A percentile compares a stretch with the other conserved stretches of the same genome.
phyloP scores from a whole-genome alignment of 1,140 invertebrate species.

The Halesus radiatus region DNA sequence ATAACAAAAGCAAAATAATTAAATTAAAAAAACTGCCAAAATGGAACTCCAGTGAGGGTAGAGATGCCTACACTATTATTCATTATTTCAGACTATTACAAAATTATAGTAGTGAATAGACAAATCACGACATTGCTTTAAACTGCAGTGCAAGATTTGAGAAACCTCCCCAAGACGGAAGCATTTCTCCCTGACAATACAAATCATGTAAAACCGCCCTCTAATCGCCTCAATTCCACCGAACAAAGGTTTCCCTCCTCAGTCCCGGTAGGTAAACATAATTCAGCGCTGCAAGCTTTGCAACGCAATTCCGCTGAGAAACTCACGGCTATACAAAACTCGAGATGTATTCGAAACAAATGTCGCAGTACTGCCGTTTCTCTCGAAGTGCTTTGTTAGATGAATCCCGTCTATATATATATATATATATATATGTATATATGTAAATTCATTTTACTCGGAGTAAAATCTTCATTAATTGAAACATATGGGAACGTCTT shows the following conservation, averaged over 20 bases:
- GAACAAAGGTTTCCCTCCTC: conserved; percentile 7
- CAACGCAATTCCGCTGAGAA: conserved; percentile 8
- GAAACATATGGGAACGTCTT: not conserved
- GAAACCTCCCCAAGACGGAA: not conserved
- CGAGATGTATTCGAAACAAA: conserved; percentile 9
- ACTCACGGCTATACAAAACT: conserved; percentile 2
- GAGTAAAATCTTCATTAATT: too few relatives aligned
- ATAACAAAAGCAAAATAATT: too few relatives aligned
- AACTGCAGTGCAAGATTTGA: not conserved
- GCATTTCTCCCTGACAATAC: not conserved
- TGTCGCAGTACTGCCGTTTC: conserved; percentile 4
- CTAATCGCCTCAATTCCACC: conserved; percentile 13
- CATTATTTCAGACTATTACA: too few relatives aligned
- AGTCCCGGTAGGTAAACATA: not conserved
- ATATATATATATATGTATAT: too few relatives aligned
- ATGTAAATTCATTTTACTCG: too few relatives aligned
- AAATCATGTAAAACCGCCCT: conserved; percentile 4
- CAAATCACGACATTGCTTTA: too few relatives aligned
- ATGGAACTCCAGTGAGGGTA: too few relatives aligned
- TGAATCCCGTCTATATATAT: not conserved
- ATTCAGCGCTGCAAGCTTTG: not conserved
- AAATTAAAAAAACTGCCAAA: too few relatives aligned
- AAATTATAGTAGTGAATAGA: too few relatives aligned
- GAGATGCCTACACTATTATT: too few relatives aligned
- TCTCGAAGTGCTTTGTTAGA: not conserved